Percentiles rank a stretch among this genome's conserved stretches.
Conservation (phyloP, 2,797 vertebrate genomes). For the Pelobates cultripes region DNA sequence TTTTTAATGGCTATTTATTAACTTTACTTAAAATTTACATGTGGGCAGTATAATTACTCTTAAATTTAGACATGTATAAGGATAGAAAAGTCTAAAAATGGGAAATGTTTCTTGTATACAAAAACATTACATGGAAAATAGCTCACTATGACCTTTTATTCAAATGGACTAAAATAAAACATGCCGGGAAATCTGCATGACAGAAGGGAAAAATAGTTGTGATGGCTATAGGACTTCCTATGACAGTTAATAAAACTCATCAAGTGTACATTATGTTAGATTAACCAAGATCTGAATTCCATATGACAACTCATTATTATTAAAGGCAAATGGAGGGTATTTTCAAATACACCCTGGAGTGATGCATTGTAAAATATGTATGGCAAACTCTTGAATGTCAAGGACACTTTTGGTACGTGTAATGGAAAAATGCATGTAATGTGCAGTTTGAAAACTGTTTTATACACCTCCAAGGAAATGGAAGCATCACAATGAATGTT, state of each 20-base stretch:
- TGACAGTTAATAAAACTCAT: conserved; percentile 79
- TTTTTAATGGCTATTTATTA: neutral
- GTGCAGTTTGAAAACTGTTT: conserved; percentile 73
- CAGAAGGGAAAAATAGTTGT: conserved; percentile 69
- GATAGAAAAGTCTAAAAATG: conserved; percentile 58
- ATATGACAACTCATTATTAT: conserved; percentile 81
- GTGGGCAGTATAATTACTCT: neutral
- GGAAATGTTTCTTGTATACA: conserved; percentile 60
- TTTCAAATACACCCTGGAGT: conserved; percentile 79
- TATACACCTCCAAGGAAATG: conserved; percentile 69
- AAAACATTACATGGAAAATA: conserved; percentile 65
- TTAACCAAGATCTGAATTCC: conserved; percentile 75
- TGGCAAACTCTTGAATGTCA: conserved; percentile 76
- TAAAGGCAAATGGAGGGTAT: conserved; percentile 79
- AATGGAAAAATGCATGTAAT: conserved; percentile 72
- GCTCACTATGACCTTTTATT: conserved; percentile 74
- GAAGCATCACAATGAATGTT: conserved; percentile 69
- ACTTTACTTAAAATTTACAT: too few relatives aligned
- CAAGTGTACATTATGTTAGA: conserved; percentile 76
- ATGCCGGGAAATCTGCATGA: conserved; percentile 62
- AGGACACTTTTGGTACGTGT: conserved; percentile 72
- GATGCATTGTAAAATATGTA: conserved; percentile 76
- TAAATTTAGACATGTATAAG: neutral
- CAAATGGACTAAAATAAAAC: conserved; percentile 71
- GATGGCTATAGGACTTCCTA: conserved; percentile 66